Conservation (phyloP, 2,888 invertebrate genomes). For the Lepidochrysops patricia region DNA sequence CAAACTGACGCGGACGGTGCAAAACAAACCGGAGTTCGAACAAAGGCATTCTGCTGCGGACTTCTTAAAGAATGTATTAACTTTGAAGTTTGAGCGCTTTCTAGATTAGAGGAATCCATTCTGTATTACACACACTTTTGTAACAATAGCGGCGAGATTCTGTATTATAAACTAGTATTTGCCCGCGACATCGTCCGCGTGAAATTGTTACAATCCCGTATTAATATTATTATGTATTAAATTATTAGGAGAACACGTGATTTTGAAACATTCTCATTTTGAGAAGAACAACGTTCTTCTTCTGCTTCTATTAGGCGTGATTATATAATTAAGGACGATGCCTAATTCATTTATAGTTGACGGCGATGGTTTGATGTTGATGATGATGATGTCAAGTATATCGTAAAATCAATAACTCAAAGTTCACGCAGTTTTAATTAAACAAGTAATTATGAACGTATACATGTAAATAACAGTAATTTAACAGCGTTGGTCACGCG, state of each 20-base stretch:
- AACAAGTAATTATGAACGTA: background rate
- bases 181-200: no score
- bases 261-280: no score
- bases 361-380: no score
- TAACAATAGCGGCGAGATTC: background rate
- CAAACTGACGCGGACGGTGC: constrained; percentile 1
- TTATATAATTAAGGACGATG: no score
- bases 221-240: no score
- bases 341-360: no score
- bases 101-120: constrained; percentile 11
- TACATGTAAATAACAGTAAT: background rate
- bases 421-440: background rate
- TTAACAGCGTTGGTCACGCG: background rate
- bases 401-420: background rate
- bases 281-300: no score
- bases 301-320: no score
- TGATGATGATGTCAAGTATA: background rate
- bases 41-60: constrained; percentile 32
- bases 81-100: constrained; percentile 12
- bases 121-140: constrained; percentile 4
- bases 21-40: constrained; percentile 25
- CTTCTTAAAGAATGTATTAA: constrained; percentile 29
- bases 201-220: no score
- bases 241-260: no score
- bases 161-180: no score